These are phyloP conservation scores for Ivindomyrus marchei DNA, from an alignment of 2,113 vertebrate species.

Conservation along the genomic window DNA sequence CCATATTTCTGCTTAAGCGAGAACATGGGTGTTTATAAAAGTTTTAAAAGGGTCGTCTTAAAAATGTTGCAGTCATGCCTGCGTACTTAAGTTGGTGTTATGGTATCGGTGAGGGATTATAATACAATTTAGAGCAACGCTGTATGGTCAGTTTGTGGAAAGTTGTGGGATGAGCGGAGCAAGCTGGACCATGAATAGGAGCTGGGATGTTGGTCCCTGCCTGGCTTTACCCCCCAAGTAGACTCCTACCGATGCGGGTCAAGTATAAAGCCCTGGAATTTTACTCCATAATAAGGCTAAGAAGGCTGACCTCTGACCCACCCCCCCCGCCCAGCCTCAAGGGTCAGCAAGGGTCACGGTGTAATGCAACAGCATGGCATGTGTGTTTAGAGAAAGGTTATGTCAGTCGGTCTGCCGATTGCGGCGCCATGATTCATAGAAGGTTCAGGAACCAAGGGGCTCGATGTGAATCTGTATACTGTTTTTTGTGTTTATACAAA, in stretches of 20 bases:
- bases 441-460: background rate
- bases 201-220: slow-evolving; percentile 16
- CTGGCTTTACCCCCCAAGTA: slow-evolving; percentile 45
- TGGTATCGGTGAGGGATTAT: background rate
- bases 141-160: background rate
- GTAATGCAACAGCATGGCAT: background rate
- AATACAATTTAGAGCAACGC: background rate
- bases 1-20: background rate
- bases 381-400: background rate
- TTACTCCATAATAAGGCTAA: slow-evolving; percentile 36
- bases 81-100: background rate
- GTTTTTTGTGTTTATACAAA: background rate
- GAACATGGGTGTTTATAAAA: background rate
- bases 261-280: slow-evolving; percentile 38
- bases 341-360: slow-evolving; percentile 33
- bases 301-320: slow-evolving; percentile 27
- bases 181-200: background rate
- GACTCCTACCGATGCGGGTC: slow-evolving; percentile 38
- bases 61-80: background rate
- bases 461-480: background rate
- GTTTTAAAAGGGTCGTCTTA: background rate
- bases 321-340: slow-evolving; percentile 20
- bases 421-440: background rate
- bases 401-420: background rate
- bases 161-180: background rate